Evolutionary conservation across 2,888 invertebrate species (phyloP), one percentile per base, ranked within the genome.

Genomic region (Harpalus rubripes): DNA sequence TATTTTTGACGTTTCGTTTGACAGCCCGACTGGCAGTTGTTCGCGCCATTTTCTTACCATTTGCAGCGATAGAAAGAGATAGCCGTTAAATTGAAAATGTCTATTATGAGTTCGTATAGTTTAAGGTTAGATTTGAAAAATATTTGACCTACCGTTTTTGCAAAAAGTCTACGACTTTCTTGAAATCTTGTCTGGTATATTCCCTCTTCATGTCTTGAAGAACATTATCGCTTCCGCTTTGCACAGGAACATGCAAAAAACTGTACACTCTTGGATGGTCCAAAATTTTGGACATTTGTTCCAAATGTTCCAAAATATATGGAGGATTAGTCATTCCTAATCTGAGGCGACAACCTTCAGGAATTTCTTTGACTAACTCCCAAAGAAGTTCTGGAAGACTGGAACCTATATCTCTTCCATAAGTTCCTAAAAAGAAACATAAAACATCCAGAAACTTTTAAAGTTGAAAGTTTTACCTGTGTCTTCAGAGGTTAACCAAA

Each of bases 261-360:
- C 97, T 95, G 90, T 99, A 99, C 0, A 99, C 98, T 85, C 96
- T 92, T 0, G 98, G 97, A 91, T 98, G 97, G 80, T 93, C 93
- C 90, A 99, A 93, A 87, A 99, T 96, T 89, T 95, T 94, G 0
- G 97, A 95, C 83, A 99, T 96, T 89, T 98, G 96, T 90, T 96
- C 95, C 22, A 99, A 92, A 90, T 99, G 98, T 88, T 99, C 98
- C 84, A 99, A 92, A 85, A 99, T 99, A 90, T 99, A 99, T 0
- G 99, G 99, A 0, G 99, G 99, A 92, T 99, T 99, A 78, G 99
- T 99, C 98, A 99, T 99, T 12, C 99, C 99, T 41, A 99, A 93
- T 74, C 98, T 93, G 88, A 98, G 93, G 91, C 96, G 94, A 87
- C 96, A 96, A 7, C 95, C 95, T 59, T 94, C 92, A 0, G 96